phyloP scores from a whole-genome alignment of 1,140 invertebrate genomes.

The Epicauta chinensis region DNA sequence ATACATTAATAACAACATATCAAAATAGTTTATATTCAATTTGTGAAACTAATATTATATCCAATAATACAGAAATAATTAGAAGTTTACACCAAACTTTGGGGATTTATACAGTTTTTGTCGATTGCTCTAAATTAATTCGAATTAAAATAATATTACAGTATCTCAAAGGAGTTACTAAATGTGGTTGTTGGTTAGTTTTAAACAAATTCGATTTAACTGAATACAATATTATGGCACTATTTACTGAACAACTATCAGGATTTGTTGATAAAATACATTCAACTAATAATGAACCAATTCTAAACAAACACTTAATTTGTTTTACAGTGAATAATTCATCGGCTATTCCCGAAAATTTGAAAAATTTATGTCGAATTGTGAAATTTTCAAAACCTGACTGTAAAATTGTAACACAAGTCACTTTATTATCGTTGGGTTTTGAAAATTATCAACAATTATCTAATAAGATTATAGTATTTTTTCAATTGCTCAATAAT shows the following conservation, averaged over 20 bases:
- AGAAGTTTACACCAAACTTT: constrained; percentile 76
- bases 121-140: constrained; percentile 85
- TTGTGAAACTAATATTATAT: constrained; percentile 62
- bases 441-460: constrained; percentile 71
- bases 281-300: no score
- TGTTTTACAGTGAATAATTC: constrained; percentile 61
- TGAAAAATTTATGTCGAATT: constrained; percentile 82
- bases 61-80: constrained; percentile 85
- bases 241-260: no score
- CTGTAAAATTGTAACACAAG: constrained; percentile 82
- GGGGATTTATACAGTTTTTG: constrained; percentile 84
- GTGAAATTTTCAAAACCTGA: constrained; percentile 93
- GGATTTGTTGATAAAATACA: no score
- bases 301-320: constrained; percentile 49
- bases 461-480: constrained; percentile 70
- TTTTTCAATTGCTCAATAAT: constrained; percentile 8
- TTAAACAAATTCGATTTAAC: constrained; percentile 55
- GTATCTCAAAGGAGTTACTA: constrained; percentile 79
- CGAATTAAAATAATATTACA: constrained; percentile 87
- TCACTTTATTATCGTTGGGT: constrained; percentile 79
- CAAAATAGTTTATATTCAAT: constrained; percentile 25
- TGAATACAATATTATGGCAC: no score
- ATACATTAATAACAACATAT: constrained; percentile 78
- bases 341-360: constrained; percentile 77
- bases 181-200: constrained; percentile 83